These are phyloP conservation scores for Paraplagusia blochii DNA, from an alignment of 2,113 vertebrate species.

Conservation along the genomic window DNA sequence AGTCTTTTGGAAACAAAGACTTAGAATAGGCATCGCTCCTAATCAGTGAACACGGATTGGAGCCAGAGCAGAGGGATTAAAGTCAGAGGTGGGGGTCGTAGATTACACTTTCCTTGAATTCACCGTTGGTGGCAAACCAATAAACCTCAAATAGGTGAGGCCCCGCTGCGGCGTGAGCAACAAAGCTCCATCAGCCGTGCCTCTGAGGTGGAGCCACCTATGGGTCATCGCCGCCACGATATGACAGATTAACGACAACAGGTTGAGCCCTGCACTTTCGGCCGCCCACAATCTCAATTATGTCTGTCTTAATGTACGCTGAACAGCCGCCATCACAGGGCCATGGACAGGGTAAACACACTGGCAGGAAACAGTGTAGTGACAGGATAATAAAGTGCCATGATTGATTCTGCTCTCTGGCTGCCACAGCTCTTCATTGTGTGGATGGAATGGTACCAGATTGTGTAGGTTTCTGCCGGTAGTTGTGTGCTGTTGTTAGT, in stretches of 20 bases:
- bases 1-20: too few species aligned
- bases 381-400: constrained; percentile 79
- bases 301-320: constrained; percentile 75
- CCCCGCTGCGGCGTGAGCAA: constrained; percentile 63
- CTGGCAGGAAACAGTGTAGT: constrained; percentile 74
- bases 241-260: constrained; percentile 80
- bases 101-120: constrained; percentile 61
- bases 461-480: constrained; percentile 64
- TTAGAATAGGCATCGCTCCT: constrained; percentile 39
- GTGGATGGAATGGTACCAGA: constrained; percentile 68
- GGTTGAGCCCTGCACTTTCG: constrained; percentile 71
- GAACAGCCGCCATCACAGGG: constrained; percentile 69
- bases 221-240: constrained; percentile 65
- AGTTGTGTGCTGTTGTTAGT: constrained; percentile 44
- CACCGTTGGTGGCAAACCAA: constrained; percentile 71
- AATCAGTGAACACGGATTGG: constrained; percentile 56
- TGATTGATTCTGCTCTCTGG: constrained; percentile 74
- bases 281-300: constrained; percentile 76
- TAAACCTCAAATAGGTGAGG: constrained; percentile 72
- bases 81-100: constrained; percentile 53
- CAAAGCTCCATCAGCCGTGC: constrained; percentile 66
- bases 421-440: constrained; percentile 69
- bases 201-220: constrained; percentile 67
- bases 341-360: constrained; percentile 71
- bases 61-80: constrained; percentile 41